phyloP scores from a whole-genome alignment of 2,888 invertebrate genomes.

The Diarsia mendica region DNA sequence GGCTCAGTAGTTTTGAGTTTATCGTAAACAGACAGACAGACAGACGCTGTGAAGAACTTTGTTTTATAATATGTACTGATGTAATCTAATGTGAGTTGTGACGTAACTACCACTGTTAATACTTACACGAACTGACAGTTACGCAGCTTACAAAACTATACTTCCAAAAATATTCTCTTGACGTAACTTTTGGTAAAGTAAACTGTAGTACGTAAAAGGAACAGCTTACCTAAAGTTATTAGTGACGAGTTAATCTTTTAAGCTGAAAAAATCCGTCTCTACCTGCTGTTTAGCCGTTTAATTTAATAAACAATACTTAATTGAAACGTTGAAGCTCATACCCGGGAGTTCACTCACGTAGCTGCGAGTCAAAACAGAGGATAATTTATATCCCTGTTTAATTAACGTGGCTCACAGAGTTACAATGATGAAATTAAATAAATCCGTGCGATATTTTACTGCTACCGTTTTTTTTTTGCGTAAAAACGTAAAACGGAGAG shows the following conservation, averaged over 20 bases:
- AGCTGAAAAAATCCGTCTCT: neutral
- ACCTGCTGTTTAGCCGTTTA: neutral
- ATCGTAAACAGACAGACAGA: too few relatives aligned
- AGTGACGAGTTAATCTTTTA: neutral
- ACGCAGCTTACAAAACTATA: neutral
- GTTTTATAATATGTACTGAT: too few relatives aligned
- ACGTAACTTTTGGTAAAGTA: neutral
- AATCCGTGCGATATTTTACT: constrained; percentile 40
- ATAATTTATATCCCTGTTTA: constrained; percentile 52
- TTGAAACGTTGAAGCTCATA: constrained; percentile 15
- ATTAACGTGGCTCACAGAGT: constrained; percentile 42
- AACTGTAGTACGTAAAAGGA: neutral
- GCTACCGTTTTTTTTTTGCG: constrained; percentile 11
- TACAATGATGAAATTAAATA: constrained; percentile 54
- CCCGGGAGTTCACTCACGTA: constrained; percentile 33
- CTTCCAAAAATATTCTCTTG: neutral
- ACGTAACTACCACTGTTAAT: neutral
- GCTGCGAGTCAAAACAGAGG: constrained; percentile 42
- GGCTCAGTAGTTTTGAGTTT: too few relatives aligned
- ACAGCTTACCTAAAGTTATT: neutral
- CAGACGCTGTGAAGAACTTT: too few relatives aligned
- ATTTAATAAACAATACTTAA: constrained; percentile 40
- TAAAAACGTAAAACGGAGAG: constrained; percentile 15
- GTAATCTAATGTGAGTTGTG: too few relatives aligned
- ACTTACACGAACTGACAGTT: neutral